Evolutionary conservation across 2,113 vertebrate genomes (phyloP), one percentile per base, ranked within the genome.

Genomic region (Gambusia affinis): DNA sequence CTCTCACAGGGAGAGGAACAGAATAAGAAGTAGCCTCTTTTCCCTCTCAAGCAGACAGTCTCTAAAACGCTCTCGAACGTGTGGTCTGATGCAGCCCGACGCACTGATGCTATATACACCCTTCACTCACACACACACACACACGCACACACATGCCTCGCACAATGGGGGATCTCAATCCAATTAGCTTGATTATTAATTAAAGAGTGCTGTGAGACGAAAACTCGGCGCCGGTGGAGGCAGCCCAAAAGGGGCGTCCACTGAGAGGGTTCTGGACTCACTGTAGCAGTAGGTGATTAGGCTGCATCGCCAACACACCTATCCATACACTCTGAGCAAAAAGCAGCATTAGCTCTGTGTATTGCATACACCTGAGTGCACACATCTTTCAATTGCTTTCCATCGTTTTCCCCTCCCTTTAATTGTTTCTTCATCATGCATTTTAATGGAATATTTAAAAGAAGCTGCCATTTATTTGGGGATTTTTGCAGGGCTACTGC

Each of bases 131-230:
- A 69, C 76, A 72, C 57, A 78, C 63, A 64, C 72, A 69, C 76
- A 72, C 57, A 78, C 62, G 69, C 70, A 47, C 67, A 76, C 74
- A 74, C 70, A 76, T 62, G 28, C 7, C 60, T 64, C 37, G 75
- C 88, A 91, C 92, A 80, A 80, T 80, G 70, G 87, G 90, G 90
- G 80, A 80, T 76, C 88, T 78, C 85, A 83, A 90, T 91, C 91
- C 89, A 93, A 92, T 92, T 91, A 93, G 87, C 91, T 86, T 89
- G 90, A 93, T 92, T 94, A 94, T 93, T 94, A 94, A 92, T 94
- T 94, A 92, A 92, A 89, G 83, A 63, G 83, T 85, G 83, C 80
- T 78, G 90, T 90, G 84, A 88, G 82, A 85, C 87, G 89, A 91
- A 86, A 92, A 79, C 76, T 71, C 12, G 81, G 84, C 19, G 78